Conservation (phyloP, 2,797 vertebrate genomes). For the Anas bahamensis region DNA sequence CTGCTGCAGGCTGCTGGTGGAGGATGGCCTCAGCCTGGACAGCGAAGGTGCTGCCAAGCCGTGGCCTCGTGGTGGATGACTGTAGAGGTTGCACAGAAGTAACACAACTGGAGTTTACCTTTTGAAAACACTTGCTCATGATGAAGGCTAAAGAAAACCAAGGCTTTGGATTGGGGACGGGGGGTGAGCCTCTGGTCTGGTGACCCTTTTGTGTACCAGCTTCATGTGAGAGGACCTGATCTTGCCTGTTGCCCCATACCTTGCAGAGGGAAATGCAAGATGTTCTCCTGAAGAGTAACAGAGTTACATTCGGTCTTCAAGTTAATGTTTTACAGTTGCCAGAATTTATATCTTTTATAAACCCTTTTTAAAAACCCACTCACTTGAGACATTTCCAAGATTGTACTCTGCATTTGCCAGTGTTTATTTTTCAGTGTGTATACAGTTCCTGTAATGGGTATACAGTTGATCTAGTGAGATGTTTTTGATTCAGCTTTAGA, state of each 20-base stretch:
- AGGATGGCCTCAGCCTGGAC: neutral
- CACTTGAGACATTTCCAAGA: slow-evolving; percentile 29
- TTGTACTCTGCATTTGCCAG: neutral
- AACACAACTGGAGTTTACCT: neutral
- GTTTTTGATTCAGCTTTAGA: slow-evolving; percentile 40
- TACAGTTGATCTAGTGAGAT: slow-evolving; percentile 11
- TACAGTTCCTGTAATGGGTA: slow-evolving; percentile 7
- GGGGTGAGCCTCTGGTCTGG: neutral
- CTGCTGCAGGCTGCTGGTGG: neutral
- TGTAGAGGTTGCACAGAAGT: neutral
- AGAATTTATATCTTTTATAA: slow-evolving; percentile 1
- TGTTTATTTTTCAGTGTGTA: slow-evolving; percentile 41
- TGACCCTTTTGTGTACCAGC: neutral
- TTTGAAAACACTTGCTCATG: neutral
- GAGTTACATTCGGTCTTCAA: neutral
- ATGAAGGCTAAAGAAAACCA: neutral
- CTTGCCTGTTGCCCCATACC: rapidly evolving
- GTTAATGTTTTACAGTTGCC: neutral
- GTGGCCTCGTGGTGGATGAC: rapidly evolving
- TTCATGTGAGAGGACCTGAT: neutral
- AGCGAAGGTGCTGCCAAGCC: neutral
- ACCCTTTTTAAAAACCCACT: neutral
- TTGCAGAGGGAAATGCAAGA: neutral
- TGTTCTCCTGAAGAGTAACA: neutral
- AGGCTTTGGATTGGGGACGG: neutral